Percentiles rank a stretch among this genome's conserved stretches.
Evolutionary conservation across 2,797 vertebrate species (phyloP).

Genomic region (Lagorchestes hirsutus): DNA sequence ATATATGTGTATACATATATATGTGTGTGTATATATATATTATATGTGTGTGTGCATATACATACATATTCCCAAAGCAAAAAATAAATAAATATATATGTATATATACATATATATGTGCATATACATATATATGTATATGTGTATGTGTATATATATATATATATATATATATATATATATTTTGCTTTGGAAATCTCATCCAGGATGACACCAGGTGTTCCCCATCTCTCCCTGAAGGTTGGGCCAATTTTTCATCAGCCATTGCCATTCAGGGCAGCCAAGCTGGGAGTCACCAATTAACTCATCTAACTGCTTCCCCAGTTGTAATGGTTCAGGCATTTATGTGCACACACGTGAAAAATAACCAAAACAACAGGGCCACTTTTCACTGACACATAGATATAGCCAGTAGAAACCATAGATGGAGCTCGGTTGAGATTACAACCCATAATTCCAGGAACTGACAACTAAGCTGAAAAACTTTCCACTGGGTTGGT

Average conservation of each 20-base stretch:
- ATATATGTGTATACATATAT: too few relatives aligned
- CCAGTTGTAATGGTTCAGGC: background rate
- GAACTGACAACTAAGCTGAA: background rate
- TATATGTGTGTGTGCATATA: too few relatives aligned
- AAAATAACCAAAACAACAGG: background rate
- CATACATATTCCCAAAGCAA: too few relatives aligned
- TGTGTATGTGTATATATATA: too few relatives aligned
- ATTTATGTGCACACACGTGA: background rate
- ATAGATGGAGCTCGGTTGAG: background rate
- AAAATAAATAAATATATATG: too few relatives aligned
- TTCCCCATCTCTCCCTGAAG: background rate
- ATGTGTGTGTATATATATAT: too few relatives aligned
- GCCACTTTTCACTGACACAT: background rate
- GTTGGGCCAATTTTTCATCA: background rate
- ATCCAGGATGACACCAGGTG: background rate
- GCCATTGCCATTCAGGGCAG: background rate
- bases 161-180: too few relatives aligned
- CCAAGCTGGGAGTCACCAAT: background rate
- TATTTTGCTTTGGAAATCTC: background rate
- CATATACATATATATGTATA: too few relatives aligned
- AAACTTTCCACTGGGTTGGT: background rate
- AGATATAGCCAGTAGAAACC: background rate
- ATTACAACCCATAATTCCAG: background rate
- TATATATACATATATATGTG: too few relatives aligned
- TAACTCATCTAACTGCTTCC: slow-evolving; percentile 5